Base-by-base conservation (phyloP, 2,888 invertebrate genomes). In the Sphecodes monilicornis region DNA sequence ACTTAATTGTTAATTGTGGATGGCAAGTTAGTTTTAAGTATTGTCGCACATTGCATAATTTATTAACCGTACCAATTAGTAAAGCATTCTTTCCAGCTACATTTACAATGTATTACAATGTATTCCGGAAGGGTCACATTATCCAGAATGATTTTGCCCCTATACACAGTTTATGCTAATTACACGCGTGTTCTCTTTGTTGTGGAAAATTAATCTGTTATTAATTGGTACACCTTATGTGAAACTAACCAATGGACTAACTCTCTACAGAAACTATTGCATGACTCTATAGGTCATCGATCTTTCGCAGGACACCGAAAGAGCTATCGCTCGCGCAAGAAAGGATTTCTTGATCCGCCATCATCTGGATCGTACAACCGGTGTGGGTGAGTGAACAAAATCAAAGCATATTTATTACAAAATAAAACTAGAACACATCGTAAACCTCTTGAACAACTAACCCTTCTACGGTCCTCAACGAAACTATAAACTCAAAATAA, bases 321-420 rank as follows among this genome's bases (percentile, higher is more conserved):
- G 92, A 91, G 93, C 93, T 71, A 93, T 94, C 11, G 93, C 94
- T 91, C 94, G 94, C 84, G 94, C 96, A 92, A 95, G 97, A 95
- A 95, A 97, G 95, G 96, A 97, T 96, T 96, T 96, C 95, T 93
- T 95, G 90, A 96, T 97, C 92, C 96, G 97, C 89, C 97, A 97
- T 95, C 97, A 97, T 94, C 95, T 97, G 92, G 97, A 97, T 95
- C 95, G 97, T 93, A 97, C 97, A 76, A 97, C 97, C 82, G 97
- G 97, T 90, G 96, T 96, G 94, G 97, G 97, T 97, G 94, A 92
- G 93, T 85, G 18, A 32, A 3, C 22, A 18, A 22, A 8, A 16
- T 0, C 0, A 32, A 26, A 16, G 13, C 13, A 13, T 16, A 6
- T 26, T 60, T 13, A 13, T 4, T 11, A 26, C 1, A 13, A 57